Evolutionary conservation across 2,888 invertebrate species (phyloP).

Genomic region (Lasius platythorax): DNA sequence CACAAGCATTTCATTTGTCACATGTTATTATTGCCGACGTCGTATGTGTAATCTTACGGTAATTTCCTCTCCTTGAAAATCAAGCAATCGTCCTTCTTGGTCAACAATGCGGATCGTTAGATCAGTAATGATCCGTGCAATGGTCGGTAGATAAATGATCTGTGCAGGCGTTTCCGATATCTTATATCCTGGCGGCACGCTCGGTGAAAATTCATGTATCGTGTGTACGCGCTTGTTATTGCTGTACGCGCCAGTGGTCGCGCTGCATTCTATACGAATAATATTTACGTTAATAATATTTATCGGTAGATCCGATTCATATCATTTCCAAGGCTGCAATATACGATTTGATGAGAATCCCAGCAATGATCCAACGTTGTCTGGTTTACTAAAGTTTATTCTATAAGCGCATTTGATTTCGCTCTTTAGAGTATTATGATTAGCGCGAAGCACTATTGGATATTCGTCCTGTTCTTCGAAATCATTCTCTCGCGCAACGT

Average conservation of each 20-base stretch:
- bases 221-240: background rate
- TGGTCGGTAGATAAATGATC: background rate
- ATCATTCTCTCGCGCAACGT: too few species aligned
- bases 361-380: background rate
- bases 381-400: background rate
- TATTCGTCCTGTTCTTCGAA: too few species aligned
- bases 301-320: too few species aligned
- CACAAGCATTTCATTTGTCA: background rate
- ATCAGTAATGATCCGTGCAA: background rate
- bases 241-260: too few species aligned
- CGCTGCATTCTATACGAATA: too few species aligned
- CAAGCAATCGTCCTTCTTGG: background rate
- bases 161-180: background rate
- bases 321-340: too few species aligned
- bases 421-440: background rate
- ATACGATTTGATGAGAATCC: too few species aligned
- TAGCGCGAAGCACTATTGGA: too few species aligned
- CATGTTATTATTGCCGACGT: background rate
- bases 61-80: background rate
- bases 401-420: background rate
- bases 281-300: too few species aligned
- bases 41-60: background rate
- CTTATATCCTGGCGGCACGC: background rate
- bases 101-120: background rate
- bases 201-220: conserved; percentile 1